phyloP scores from a whole-genome alignment of 1,140 invertebrate genomes.

The Caenorhabditis latens region DNA sequence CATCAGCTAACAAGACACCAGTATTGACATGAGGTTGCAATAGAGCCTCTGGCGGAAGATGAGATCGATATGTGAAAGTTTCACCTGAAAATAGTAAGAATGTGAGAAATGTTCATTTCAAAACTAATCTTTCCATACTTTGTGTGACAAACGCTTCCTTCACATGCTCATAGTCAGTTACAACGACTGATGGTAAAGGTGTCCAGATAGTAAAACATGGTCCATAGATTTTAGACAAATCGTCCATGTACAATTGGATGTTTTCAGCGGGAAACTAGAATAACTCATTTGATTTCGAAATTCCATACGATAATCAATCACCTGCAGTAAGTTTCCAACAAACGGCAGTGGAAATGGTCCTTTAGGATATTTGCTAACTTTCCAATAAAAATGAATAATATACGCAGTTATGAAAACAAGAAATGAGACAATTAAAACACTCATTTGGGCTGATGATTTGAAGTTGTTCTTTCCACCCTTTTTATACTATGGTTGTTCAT shows the following conservation, averaged over 20 bases:
- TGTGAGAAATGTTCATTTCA: not conserved
- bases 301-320: not conserved
- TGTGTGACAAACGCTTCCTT: conserved; percentile 53
- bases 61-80: not conserved
- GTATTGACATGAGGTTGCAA: not conserved
- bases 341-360: conserved; percentile 46
- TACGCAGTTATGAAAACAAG: not conserved
- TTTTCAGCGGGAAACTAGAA: conserved; percentile 9
- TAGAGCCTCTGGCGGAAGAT: conserved; percentile 9
- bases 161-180: conserved; percentile 18
- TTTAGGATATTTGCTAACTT: conserved; percentile 53
- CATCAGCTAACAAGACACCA: conserved; percentile 39
- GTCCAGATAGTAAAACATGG: conserved; percentile 35
- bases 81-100: conserved; percentile 38
- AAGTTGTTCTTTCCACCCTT: not conserved
- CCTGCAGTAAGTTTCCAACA: conserved; percentile 50
- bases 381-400: conserved; percentile 51
- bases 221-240: conserved; percentile 18
- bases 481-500: not conserved
- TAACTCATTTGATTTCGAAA: not conserved
- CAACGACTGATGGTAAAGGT: not conserved
- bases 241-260: conserved; percentile 7
- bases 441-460: not conserved
- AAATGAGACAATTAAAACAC: not conserved
- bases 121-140: not conserved